A percentile compares a stretch with the other conserved stretches of the same genome.
Evolutionary conservation across 2,888 invertebrate species (phyloP).

Genomic region (Torymus tubicola): DNA sequence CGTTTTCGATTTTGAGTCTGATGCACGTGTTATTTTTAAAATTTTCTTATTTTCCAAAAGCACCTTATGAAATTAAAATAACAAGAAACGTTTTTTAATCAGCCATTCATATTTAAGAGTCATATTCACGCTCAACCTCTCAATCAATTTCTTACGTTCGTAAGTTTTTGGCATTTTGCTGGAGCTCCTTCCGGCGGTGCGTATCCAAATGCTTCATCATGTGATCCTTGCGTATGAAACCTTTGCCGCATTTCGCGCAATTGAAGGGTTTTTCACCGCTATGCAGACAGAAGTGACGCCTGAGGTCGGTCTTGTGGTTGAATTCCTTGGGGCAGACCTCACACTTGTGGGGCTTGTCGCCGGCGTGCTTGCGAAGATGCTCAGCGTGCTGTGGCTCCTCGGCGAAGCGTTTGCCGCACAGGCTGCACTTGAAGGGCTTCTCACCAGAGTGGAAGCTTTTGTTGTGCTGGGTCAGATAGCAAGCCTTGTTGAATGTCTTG

Average conservation of each 20-base stretch:
- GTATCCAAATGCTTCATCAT: constrained; percentile 85
- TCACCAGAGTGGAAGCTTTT: constrained; percentile 92
- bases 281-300: constrained; percentile 91
- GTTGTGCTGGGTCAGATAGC: constrained; percentile 93
- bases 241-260: constrained; percentile 89
- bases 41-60: too few relatives aligned
- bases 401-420: constrained; percentile 91
- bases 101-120: too few relatives aligned
- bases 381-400: constrained; percentile 84
- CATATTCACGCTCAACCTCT: too few relatives aligned
- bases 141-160: too few relatives aligned
- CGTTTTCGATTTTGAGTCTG: too few relatives aligned
- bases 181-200: too few relatives aligned
- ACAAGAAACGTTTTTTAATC: too few relatives aligned
- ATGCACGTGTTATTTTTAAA: too few relatives aligned
- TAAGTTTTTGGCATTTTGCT: too few relatives aligned
- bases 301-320: constrained; percentile 92
- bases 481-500: constrained; percentile 90
- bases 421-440: constrained; percentile 89
- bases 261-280: constrained; percentile 90
- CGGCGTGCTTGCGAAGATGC: constrained; percentile 87
- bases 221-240: constrained; percentile 93
- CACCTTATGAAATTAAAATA: too few relatives aligned
- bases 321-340: constrained; percentile 91
- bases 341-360: constrained; percentile 92